Evolutionary conservation across 92 coral and sea anemone species (phyloP).

Genomic region (Palythoa grandis): DNA sequence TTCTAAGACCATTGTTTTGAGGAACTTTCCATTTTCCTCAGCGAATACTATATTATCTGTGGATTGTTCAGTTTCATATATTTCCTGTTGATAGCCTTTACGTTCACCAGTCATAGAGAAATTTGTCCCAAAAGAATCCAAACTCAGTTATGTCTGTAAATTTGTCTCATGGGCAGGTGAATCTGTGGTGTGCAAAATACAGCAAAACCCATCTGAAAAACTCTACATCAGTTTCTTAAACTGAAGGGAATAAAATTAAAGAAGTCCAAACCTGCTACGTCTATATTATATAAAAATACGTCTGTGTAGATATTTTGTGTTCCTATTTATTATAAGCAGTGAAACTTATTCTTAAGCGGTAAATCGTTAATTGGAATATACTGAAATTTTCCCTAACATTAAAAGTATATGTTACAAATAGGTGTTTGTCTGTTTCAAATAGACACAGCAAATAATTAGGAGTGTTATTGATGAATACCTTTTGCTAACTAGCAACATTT

Average conservation of each 20-base stretch:
- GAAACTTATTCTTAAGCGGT: not conserved
- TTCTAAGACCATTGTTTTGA: not conserved
- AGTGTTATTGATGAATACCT: conserved; percentile 1
- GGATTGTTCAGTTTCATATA: not conserved
- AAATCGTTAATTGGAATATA: not conserved
- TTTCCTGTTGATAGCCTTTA: not conserved
- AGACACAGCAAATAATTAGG: not conserved
- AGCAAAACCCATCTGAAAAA: not conserved
- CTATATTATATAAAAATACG: not conserved
- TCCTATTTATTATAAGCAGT: not conserved
- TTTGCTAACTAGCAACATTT: conserved; percentile 20
- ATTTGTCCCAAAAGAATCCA: too few relatives aligned
- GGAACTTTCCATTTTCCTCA: not conserved
- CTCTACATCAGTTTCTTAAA: not conserved
- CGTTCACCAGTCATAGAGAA: too few relatives aligned
- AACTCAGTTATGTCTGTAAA: not conserved
- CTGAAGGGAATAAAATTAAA: not conserved
- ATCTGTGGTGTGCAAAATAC: not conserved
- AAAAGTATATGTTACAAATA: not conserved
- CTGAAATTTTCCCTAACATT: not conserved
- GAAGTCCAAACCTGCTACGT: not conserved
- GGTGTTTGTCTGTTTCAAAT: not conserved
- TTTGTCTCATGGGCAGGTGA: not conserved
- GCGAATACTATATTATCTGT: not conserved
- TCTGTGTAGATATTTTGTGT: not conserved